Base-by-base conservation (phyloP, 2,888 invertebrate species). In the Drosophila infuscata region DNA sequence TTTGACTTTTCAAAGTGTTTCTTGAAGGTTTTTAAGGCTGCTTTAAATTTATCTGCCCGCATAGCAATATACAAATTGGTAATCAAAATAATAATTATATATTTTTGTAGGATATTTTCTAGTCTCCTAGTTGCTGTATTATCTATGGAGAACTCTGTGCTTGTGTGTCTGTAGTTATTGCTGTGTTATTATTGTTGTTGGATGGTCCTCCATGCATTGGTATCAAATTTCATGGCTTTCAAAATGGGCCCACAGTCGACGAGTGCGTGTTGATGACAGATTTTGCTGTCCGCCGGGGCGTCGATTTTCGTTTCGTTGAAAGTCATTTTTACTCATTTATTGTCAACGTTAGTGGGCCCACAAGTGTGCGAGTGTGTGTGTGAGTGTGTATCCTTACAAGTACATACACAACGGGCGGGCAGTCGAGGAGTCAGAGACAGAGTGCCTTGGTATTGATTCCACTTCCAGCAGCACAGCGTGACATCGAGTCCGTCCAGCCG, bases 271-370 rank as follows among this genome's bases (percentile, higher is more conserved):
- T 85, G 90, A 89, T 88, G 87, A 88, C 87, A 88, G 87, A 89
- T 88, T 88, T 85, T 80, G 25, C 70, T 62, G 72, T 76, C 76
- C 76, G 68, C 60, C 71, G 48, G 48, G 52, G 52, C 68, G 79
- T 83, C 88, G 78, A 83, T 87, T 85, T 87, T 89, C 85, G 79
- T 85, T 85, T 88, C 77, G 90, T 88, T 89, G 83, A 86, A 83
- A 90, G 88, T 88, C 86, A 88, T 86, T 88, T 88, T 90, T 88
- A 88, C 88, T 90, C 90, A 88, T 90, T 88, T 88, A 88, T 85
- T 89, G 87, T 88, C 90, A 79, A 77, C 89, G 85, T 79, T 81
- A 87, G 87, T 89, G 70, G 71, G 67, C 69, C 54, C 73, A 61
- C 68, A 60, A 62, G 65, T 71, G 62, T 81, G 65, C 48, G 43